Base-by-base conservation (phyloP, 2,888 invertebrate species). In the Xylophagus ater region DNA sequence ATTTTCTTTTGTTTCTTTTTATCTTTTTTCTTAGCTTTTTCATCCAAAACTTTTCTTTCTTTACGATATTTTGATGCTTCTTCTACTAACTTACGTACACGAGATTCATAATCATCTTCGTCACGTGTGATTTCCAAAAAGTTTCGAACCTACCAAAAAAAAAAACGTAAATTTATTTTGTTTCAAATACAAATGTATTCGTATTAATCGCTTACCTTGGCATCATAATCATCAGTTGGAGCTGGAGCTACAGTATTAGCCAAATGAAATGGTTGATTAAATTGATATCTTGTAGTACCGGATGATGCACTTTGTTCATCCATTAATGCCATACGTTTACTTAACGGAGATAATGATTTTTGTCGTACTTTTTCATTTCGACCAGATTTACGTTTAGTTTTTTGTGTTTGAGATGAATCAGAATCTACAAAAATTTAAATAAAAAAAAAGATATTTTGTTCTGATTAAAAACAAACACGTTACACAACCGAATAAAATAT, bases 31-130 rank as follows among this genome's bases (percentile, higher is more conserved):
- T 69, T 70, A 56, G 76, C 76, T 51, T 77, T 76, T 3, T 70
- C 70, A 10, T 73, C 62, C 51, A 78, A 65, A 71, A 54, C 71
- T 61, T 74, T 78, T 54, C 73, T 72, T 55, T 78, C 78, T 48
- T 76, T 73, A 56, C 81, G 81, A 70, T 83, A 86, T 54, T 82
- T 79, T 20, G 79, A 78, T 0, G 84, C 83, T 53, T 87, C 86
- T 54, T 83, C 84, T 41, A 88, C 67, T 60, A 87, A 81, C 60
- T 81, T 85, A n/a, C 85, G 76, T 41, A 88, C 86, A 69, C 81
- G 84, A 44, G 81, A 81, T 60, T 86, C 84, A 53, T 87, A 88
- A 58, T 87, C 86, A 1, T 84, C 83, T 55, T 87, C 87, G 49
- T 80, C 80, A 59, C 81, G 82, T 3, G 82, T 82, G 63, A 81